phyloP scores from a whole-genome alignment of 2,888 invertebrate species.

The Cryptocephalus primarius region DNA sequence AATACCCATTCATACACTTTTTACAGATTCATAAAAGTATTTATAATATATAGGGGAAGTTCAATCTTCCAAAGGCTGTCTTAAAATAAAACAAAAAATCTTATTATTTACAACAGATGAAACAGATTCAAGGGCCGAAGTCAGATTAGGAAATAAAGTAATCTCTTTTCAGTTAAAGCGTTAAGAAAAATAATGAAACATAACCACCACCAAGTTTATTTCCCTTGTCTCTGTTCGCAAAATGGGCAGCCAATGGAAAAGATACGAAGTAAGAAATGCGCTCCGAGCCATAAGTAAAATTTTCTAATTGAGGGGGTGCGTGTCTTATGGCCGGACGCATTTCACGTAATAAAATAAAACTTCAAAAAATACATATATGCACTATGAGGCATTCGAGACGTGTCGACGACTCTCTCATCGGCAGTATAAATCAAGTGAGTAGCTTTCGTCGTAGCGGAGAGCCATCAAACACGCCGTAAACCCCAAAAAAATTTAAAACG shows the following conservation, averaged over 20 bases:
- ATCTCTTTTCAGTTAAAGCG: slow-evolving; percentile 18
- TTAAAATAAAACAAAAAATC: slow-evolving; percentile 16
- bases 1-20: slow-evolving; percentile 34
- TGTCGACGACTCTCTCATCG: slow-evolving; percentile 10
- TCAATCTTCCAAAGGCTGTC: slow-evolving; percentile 37
- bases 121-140: slow-evolving; percentile 23
- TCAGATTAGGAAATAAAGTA: slow-evolving; percentile 8
- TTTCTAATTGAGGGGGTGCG: slow-evolving; percentile 1
- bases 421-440: slow-evolving; percentile 23
- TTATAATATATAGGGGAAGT: slow-evolving; percentile 19
- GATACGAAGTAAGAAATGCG: slow-evolving; percentile 24
- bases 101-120: slow-evolving; percentile 26
- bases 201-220: slow-evolving; percentile 30
- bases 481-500: no score
- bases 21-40: slow-evolving; percentile 34
- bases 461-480: neutral
- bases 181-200: slow-evolving; percentile 11
- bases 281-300: slow-evolving; percentile 10
- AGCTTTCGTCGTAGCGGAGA: slow-evolving; percentile 21
- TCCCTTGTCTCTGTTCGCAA: slow-evolving; percentile 28
- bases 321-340: slow-evolving; percentile 17
- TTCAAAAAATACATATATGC: slow-evolving; percentile 16
- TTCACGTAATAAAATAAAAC: slow-evolving; percentile 6
- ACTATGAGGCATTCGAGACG: slow-evolving; percentile 15
- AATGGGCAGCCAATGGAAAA: slow-evolving; percentile 35